These are phyloP conservation scores for Drosophila mauritiana DNA, from an alignment of 1,140 invertebrate genomes.

Conservation along the genomic window DNA sequence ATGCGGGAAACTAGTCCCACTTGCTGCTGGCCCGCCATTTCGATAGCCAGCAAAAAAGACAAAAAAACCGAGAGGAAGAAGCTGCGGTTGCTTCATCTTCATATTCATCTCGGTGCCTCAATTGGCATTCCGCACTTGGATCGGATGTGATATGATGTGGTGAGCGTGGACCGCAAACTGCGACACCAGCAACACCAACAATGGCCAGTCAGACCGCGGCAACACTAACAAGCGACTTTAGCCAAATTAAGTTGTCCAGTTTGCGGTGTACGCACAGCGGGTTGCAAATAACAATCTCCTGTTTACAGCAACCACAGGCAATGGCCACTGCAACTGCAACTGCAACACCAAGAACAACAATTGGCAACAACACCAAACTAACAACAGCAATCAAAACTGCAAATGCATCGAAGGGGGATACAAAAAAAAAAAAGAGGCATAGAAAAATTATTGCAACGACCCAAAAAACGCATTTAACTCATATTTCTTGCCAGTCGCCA, in stretches of 20 bases:
- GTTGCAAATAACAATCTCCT: constrained; percentile 81
- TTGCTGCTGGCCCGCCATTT: constrained; percentile 48
- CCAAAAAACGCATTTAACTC: constrained; percentile 78
- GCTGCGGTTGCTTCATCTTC: constrained; percentile 64
- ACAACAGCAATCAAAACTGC: constrained; percentile 47
- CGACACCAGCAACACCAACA: constrained; percentile 53
- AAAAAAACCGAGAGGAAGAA: neutral
- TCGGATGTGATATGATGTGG: constrained; percentile 57
- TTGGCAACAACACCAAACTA: constrained; percentile 39
- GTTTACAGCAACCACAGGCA: constrained; percentile 71
- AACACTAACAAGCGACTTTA: constrained; percentile 81
- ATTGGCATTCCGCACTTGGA: constrained; percentile 39
- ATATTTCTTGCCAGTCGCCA: constrained; percentile 75
- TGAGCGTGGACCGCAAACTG: constrained; percentile 47
- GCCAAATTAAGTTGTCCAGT: constrained; percentile 82
- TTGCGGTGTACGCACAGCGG: constrained; percentile 81
- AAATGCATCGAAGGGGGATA: constrained; percentile 12
- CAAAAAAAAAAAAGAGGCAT: constrained; percentile 22
- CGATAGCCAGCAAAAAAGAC: constrained; percentile 15
- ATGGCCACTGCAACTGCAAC: constrained; percentile 17
- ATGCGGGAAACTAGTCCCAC: constrained; percentile 55
- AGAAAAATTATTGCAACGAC: constrained; percentile 65
- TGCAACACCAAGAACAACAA: constrained; percentile 32
- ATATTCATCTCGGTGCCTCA: constrained; percentile 49
- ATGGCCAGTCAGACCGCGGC: constrained; percentile 26